phyloP scores from a whole-genome alignment of 1,140 invertebrate genomes.

The Aphaenogaster floridana region DNA sequence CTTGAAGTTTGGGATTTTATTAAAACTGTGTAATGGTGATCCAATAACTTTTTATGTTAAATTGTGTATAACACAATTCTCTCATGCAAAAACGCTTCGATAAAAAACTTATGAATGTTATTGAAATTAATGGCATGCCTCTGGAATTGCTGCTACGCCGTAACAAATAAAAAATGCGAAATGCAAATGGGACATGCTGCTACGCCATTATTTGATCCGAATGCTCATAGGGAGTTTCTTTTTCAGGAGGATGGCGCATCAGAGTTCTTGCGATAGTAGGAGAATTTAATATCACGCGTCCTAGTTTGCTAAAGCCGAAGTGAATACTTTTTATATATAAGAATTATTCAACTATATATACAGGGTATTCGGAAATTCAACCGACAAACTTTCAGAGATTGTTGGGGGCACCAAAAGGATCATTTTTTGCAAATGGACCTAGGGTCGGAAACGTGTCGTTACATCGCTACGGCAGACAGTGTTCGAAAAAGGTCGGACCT shows the following conservation, averaged over 20 bases:
- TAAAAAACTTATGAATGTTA: slow-evolving; percentile 11
- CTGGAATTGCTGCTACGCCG: slow-evolving; percentile 19
- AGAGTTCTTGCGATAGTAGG: slow-evolving; percentile 57
- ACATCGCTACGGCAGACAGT: no score
- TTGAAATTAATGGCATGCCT: slow-evolving; percentile 43
- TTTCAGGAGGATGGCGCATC: slow-evolving; percentile 45
- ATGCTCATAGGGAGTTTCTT: slow-evolving; percentile 52
- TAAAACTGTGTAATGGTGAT: slow-evolving; percentile 47
- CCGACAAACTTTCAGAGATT: no score
- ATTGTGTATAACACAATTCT: neutral
- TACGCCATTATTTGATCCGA: slow-evolving; percentile 67
- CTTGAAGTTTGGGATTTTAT: slow-evolving; percentile 20
- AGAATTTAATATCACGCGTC: slow-evolving; percentile 74
- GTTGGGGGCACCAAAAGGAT: no score
- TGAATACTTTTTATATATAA: slow-evolving; percentile 31
- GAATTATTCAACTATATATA: slow-evolving; percentile 63
- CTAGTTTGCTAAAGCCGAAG: slow-evolving; percentile 58
- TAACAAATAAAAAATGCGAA: slow-evolving; percentile 59
- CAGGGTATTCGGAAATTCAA: no score
- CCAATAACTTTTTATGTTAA: slow-evolving; percentile 37
- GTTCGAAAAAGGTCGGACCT: no score
- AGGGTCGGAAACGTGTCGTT: no score
- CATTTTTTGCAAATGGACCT: no score
- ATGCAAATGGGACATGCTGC: slow-evolving; percentile 48
- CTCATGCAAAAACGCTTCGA: neutral